Conservation (phyloP, 2,888 invertebrate species). For the Carabus problematicus region DNA sequence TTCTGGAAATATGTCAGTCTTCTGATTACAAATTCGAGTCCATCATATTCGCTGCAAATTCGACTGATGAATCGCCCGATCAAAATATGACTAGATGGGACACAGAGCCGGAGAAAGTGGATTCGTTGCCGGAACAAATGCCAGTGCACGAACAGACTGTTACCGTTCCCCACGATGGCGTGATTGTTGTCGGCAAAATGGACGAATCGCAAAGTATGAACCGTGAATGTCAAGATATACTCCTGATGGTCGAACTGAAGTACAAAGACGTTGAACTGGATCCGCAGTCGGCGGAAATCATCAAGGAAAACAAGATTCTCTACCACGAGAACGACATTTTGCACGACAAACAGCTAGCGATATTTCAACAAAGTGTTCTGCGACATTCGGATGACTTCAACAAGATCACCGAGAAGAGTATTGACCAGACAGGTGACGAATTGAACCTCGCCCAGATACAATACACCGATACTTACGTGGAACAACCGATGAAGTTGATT, state of each 20-base stretch:
- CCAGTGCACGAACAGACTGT: conserved; percentile 21
- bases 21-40: conserved; percentile 56
- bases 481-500: conserved; percentile 35
- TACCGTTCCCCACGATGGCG: conserved; percentile 46
- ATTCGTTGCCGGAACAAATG: conserved; percentile 27
- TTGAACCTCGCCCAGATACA: conserved; percentile 23
- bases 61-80: conserved; percentile 8
- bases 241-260: conserved; percentile 51
- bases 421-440: conserved; percentile 12
- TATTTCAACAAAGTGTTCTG: conserved; percentile 45
- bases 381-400: conserved; percentile 48
- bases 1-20: conserved; percentile 53
- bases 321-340: conserved; percentile 35
- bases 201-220: conserved; percentile 43
- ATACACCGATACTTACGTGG: conserved; percentile 11
- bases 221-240: conserved; percentile 46
- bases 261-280: conserved; percentile 45
- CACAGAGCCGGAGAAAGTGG: conserved; percentile 15
- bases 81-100: conserved; percentile 25
- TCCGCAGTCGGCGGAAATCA: conserved; percentile 29
- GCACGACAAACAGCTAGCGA: conserved; percentile 32
- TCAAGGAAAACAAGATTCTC: conserved; percentile 18
- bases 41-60: conserved; percentile 44
- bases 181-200: conserved; percentile 49
- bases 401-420: conserved; percentile 35